Evolutionary conservation across 2,113 vertebrate genomes (phyloP).

Genomic region (Cyprinodon variegatus): DNA sequence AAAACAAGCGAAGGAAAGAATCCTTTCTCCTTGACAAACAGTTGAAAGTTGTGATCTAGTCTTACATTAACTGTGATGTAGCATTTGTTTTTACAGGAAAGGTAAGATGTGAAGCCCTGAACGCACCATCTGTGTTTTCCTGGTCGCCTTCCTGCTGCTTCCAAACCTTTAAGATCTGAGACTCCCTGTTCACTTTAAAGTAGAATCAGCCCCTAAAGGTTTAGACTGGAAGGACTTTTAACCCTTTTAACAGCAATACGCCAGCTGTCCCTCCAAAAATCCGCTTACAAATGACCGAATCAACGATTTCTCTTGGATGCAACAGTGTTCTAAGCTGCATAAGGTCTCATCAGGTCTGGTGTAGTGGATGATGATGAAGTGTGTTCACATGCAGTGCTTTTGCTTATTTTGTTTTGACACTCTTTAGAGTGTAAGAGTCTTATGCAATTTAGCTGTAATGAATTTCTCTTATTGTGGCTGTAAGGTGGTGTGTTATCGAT

Average conservation of each 20-base stretch:
- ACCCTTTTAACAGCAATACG: background rate
- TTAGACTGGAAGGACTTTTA: background rate
- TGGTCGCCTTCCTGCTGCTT: background rate
- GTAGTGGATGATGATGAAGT: slow-evolving; percentile 5
- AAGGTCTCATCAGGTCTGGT: slow-evolving; percentile 8
- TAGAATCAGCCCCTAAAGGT: background rate
- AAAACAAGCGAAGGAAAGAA: too few relatives aligned
- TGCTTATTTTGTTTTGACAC: background rate
- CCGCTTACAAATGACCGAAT: background rate
- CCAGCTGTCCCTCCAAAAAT: too few relatives aligned
- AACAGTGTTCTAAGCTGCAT: background rate
- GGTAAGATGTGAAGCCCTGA: background rate
- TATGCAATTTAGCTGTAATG: slow-evolving; percentile 49
- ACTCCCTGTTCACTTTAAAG: background rate
- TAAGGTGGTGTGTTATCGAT: slow-evolving; percentile 14
- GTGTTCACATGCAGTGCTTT: slow-evolving; percentile 10
- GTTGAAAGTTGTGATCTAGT: background rate
- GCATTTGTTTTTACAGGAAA: background rate
- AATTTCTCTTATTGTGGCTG: slow-evolving; percentile 19
- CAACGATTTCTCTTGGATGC: background rate
- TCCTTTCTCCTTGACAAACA: background rate
- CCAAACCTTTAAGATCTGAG: background rate
- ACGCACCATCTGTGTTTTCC: background rate
- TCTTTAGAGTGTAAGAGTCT: slow-evolving; percentile 29
- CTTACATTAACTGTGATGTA: background rate